Conservation (phyloP, 2,797 vertebrate genomes). For the Buceros bicornis region DNA sequence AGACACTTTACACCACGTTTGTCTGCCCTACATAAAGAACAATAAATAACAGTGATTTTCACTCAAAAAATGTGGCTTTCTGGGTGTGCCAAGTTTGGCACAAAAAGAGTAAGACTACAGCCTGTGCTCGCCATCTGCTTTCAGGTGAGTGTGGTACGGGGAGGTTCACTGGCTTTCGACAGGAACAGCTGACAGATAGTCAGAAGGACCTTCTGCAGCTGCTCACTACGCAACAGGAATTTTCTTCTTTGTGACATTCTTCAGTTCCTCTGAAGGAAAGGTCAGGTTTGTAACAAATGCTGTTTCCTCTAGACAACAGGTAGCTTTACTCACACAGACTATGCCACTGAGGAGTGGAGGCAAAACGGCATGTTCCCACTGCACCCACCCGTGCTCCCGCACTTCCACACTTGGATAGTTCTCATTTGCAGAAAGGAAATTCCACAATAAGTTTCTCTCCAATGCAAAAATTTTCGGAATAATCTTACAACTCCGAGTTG, state of each 20-base stretch:
- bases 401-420: conserved; percentile 60
- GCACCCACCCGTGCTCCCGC: background rate
- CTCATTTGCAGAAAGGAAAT: conserved; percentile 66
- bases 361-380: background rate
- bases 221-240: background rate
- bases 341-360: background rate
- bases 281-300: background rate
- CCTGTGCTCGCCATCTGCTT: background rate
- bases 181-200: background rate
- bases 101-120: background rate
- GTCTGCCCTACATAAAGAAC: background rate
- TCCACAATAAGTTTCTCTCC: conserved; percentile 31
- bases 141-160: background rate
- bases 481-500: background rate
- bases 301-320: background rate
- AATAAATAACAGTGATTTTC: background rate
- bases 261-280: conserved; percentile 28
- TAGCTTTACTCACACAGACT: background rate
- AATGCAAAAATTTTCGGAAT: background rate
- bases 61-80: background rate
- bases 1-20: background rate
- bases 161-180: background rate
- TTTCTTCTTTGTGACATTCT: background rate
- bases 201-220: background rate
- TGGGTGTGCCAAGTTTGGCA: background rate